These are phyloP conservation scores for Mycalesis mineus DNA, from an alignment of 2,888 invertebrate genomes.

Conservation along the genomic window DNA sequence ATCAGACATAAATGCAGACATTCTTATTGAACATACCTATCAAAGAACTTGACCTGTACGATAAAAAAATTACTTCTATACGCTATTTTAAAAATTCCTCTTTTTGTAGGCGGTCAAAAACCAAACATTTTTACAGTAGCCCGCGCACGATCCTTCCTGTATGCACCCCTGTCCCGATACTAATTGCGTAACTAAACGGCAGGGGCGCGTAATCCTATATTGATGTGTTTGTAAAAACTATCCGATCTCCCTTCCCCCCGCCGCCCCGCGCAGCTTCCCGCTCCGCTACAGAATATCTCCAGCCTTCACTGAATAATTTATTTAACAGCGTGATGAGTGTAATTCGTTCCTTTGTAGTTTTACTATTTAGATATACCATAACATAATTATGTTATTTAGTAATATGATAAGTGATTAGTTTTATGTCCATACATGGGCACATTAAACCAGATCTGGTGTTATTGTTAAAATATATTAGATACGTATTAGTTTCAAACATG, in stretches of 20 bases:
- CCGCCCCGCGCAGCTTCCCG: slow-evolving; percentile 12
- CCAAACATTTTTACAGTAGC: not conserved
- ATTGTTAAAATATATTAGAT: no score
- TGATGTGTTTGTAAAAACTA: slow-evolving; percentile 78
- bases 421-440: no score
- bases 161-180: slow-evolving; percentile 45
- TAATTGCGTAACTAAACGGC: slow-evolving; percentile 74
- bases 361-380: no score
- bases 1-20: no score
- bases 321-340: slow-evolving; percentile 25
- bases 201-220: slow-evolving; percentile 71
- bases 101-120: not conserved
- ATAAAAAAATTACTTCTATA: no score
- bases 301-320: slow-evolving; percentile 33
- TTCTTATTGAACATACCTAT: no score
- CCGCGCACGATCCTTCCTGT: not conserved
- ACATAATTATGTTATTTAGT: no score
- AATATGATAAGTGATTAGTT: no score
- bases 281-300: slow-evolving; percentile 29
- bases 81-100: not conserved
- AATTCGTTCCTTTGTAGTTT: not conserved
- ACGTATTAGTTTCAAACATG: no score
- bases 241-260: slow-evolving; percentile 55
- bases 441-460: no score
- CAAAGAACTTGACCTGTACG: no score